A percentile compares a stretch with the other conserved stretches of the same genome.
phyloP scores from a whole-genome alignment of 2,797 vertebrate genomes.

The Eupleurogrammus muticus region DNA sequence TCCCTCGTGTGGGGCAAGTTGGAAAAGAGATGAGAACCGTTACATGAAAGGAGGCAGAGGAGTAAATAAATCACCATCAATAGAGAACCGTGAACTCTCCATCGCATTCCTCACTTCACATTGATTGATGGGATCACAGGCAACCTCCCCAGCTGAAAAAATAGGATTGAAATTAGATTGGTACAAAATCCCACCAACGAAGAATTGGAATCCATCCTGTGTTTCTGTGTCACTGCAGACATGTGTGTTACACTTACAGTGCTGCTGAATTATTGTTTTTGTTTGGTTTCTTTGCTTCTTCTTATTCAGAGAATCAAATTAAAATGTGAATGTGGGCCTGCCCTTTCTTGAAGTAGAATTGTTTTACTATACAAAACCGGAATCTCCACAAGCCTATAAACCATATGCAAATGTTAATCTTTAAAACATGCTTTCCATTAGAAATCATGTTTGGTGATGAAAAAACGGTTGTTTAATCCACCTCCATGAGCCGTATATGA shows the following conservation, averaged over 20 bases:
- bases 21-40: slow-evolving; percentile 53
- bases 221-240: neutral
- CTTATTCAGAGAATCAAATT: slow-evolving; percentile 12
- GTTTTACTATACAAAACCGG: slow-evolving; percentile 9
- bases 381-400: slow-evolving; percentile 8
- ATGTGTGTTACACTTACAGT: neutral
- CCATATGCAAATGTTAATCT: slow-evolving; percentile 20
- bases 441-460: neutral
- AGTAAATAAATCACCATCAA: slow-evolving; percentile 38
- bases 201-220: neutral
- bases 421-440: slow-evolving; percentile 14
- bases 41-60: slow-evolving; percentile 43
- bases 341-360: slow-evolving; percentile 25
- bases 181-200: slow-evolving; percentile 20
- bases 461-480: slow-evolving; percentile 12
- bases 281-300: neutral
- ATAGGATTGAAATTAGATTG: slow-evolving; percentile 17
- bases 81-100: slow-evolving; percentile 42
- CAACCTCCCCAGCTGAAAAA: slow-evolving; percentile 41
- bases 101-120: slow-evolving; percentile 37
- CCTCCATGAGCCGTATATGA: neutral
- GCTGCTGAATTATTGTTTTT: neutral
- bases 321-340: slow-evolving; percentile 16
- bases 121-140: slow-evolving; percentile 60
- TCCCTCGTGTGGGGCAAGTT: slow-evolving; percentile 44